Evolutionary conservation across 2,888 invertebrate species (phyloP).

Genomic region (Andrena minutula): DNA sequence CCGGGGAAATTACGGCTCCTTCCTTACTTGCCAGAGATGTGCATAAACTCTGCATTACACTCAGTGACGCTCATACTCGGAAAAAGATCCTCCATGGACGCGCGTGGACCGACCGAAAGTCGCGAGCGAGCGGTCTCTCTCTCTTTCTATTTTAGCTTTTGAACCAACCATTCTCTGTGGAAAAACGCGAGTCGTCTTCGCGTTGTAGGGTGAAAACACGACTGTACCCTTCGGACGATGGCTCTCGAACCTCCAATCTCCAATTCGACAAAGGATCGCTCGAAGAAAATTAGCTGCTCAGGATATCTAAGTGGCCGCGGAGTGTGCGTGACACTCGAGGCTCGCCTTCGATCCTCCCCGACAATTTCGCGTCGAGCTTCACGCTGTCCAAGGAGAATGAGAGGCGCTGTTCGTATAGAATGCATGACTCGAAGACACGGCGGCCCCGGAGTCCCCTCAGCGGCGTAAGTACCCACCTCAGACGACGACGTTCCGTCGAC

Average conservation of each 20-base stretch:
- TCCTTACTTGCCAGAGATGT: conserved; percentile 83
- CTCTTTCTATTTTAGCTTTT: too few relatives aligned
- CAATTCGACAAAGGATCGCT: conserved; percentile 1
- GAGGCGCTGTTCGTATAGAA: conserved; percentile 83
- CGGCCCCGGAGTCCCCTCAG: conserved; percentile 80
- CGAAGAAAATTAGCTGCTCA: neutral
- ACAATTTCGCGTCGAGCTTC: neutral
- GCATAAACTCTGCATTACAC: conserved; percentile 84
- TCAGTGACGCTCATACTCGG: conserved; percentile 78
- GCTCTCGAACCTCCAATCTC: neutral
- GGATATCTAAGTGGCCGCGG: neutral
- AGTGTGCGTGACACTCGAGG: neutral
- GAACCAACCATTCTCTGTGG: too few relatives aligned
- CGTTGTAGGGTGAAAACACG: neutral
- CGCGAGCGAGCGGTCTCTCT: too few relatives aligned
- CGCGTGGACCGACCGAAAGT: too few relatives aligned
- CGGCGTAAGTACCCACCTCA: conserved; percentile 81
- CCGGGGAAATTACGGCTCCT: conserved; percentile 85
- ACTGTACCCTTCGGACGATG: neutral
- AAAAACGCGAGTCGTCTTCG: neutral
- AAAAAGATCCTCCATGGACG: neutral
- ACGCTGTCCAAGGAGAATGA: conserved; percentile 58
- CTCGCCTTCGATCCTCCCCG: neutral
- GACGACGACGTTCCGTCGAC: conserved; percentile 76
- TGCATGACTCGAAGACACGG: conserved; percentile 84